Evolutionary conservation across 2,113 vertebrate species (phyloP).

Genomic region (Typhlomys cinereus): DNA sequence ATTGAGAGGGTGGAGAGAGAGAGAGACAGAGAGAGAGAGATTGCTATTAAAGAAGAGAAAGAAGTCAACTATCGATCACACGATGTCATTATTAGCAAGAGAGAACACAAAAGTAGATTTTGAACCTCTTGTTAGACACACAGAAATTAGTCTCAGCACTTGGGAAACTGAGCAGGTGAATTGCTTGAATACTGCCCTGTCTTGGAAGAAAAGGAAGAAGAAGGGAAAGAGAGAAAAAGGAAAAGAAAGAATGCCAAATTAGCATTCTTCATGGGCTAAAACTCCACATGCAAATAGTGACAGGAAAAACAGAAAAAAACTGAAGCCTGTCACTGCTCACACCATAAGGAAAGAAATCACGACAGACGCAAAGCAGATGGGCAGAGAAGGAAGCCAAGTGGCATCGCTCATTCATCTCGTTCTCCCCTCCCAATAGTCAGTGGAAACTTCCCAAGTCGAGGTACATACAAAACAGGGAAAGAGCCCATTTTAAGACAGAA

Average conservation of each 20-base stretch:
- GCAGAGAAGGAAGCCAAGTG: neutral
- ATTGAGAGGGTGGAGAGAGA: neutral
- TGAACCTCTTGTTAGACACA: neutral
- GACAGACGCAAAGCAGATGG: neutral
- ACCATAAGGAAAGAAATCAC: neutral
- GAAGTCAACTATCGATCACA: neutral
- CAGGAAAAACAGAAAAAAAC: neutral
- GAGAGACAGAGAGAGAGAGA: neutral
- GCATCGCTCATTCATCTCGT: rapidly evolving
- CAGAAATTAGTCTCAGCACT: neutral
- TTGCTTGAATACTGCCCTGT: neutral
- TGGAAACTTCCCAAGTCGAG: neutral
- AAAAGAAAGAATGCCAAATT: neutral
- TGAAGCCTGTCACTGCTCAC: neutral
- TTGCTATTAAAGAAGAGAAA: neutral
- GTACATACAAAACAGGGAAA: rapidly evolving
- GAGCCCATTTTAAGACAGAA: neutral
- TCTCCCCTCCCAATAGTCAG: neutral
- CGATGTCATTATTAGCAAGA: neutral
- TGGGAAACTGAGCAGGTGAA: neutral
- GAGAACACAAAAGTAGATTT: neutral
- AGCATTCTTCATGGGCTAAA: neutral
- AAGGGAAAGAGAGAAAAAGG: neutral
- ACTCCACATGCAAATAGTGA: neutral
- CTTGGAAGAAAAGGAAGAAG: neutral